Conservation (phyloP, 2,888 invertebrate genomes). For the Nomada fabriciana region DNA sequence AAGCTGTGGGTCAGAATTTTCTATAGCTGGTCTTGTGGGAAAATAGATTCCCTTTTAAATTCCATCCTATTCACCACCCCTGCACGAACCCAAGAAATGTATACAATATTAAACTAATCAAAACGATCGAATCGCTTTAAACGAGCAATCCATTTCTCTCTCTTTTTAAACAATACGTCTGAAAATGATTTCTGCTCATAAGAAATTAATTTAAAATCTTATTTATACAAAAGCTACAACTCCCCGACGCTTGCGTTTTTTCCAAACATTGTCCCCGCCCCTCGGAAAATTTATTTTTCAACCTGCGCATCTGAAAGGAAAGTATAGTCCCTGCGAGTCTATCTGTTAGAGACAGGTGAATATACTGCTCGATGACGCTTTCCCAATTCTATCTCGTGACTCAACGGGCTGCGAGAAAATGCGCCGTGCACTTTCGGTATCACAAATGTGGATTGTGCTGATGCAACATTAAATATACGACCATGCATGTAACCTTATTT, state of each 20-base stretch:
- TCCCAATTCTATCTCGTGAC: slow-evolving; percentile 26
- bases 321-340: too few relatives aligned
- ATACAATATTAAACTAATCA: neutral
- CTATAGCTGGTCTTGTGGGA: neutral
- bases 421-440: neutral
- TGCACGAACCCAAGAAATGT: neutral
- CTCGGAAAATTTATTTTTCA: too few relatives aligned
- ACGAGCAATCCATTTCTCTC: neutral
- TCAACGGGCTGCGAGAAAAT: slow-evolving; percentile 26
- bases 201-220: neutral
- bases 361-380: neutral
- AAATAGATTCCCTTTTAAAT: neutral
- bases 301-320: too few relatives aligned
- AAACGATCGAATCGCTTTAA: neutral
- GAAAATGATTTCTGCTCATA: neutral
- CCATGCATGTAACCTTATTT: neutral
- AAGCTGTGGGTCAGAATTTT: neutral
- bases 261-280: too few relatives aligned
- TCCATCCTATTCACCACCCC: neutral
- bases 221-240: neutral
- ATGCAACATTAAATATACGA: slow-evolving; percentile 21
- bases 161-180: too few relatives aligned
- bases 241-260: too few relatives aligned
- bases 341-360: neutral
- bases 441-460: slow-evolving; percentile 46